A percentile compares a stretch with the other conserved stretches of the same genome.
phyloP scores from a whole-genome alignment of 2,888 invertebrate species.

The Dryobota labecula region DNA sequence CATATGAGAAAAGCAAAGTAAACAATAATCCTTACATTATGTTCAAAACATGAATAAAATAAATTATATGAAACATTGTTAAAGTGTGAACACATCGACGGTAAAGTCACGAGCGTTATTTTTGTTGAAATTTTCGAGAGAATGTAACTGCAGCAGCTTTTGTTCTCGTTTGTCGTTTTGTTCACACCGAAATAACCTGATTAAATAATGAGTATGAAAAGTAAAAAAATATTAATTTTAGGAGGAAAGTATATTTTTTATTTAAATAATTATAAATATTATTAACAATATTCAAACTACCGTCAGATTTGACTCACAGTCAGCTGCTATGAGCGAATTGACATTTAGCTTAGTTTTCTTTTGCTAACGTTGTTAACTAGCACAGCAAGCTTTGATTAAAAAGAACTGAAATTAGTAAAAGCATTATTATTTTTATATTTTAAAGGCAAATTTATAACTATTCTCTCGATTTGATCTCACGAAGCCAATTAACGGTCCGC shows the following conservation, averaged over 20 bases:
- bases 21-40: neutral
- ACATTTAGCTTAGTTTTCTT: neutral
- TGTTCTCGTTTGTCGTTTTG: neutral
- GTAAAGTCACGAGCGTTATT: neutral
- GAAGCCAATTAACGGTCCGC: neutral
- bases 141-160: neutral
- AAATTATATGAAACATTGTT: neutral
- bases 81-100: neutral
- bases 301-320: conserved; percentile 23
- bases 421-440: no score
- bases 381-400: neutral
- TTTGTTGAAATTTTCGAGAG: neutral
- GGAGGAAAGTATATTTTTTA: neutral
- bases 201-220: neutral
- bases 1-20: conserved; percentile 78
- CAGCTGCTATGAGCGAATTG: neutral
- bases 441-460: no score
- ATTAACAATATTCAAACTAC: neutral
- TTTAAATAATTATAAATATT: no score
- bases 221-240: neutral
- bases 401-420: neutral
- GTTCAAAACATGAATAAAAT: neutral
- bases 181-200: conserved; percentile 1
- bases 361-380: neutral
- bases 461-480: neutral